Base-by-base conservation (phyloP, 1,140 invertebrate genomes). In the Temnothorax nylanderi region DNA sequence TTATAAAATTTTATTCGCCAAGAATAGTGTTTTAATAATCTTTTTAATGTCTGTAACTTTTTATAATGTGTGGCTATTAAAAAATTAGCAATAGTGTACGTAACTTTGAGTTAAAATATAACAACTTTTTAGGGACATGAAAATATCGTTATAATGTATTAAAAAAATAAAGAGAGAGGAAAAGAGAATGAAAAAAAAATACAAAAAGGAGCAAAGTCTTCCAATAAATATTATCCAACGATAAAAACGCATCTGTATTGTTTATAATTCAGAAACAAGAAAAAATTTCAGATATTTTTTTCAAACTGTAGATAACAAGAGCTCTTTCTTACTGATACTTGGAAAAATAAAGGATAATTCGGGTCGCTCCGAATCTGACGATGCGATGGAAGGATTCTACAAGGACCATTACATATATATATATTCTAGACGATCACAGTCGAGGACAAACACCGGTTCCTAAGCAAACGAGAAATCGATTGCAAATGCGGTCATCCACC, bases 401-500 rank as follows among this genome's bases (percentile, higher is more conserved):
- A 21, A 78, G 26, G 21, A 64, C 6, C 5, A 11, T 26, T 26
- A 26, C 1, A 26, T 26, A 26, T 26, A 26, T 26, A 26, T 26
- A 1, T 26, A n/a, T 37, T 78, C 1, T 13, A 69, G n/a, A n/a
- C n/a, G 47, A 64, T 64, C 58, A 80, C 8, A 62, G 34, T 69
- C 37, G 54, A n/a, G 37, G 37, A 65, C 13, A 32, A 65, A 13
- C 49, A 60, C 26, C 49, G 69, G 37, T 78, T 69, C 11, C 13
- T 44, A 18, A 37, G 41, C 21, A 72, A 51, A 80, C 34, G 54
- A 64, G 62, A 86, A 78, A 44, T 47, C 82, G 62, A 89, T 78
- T 81, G 86, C 89, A 92, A 90, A 91, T 90, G 90, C 74, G 89
- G 81, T 87, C 86, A 87, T 88, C 54, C 69, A 71, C 85, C 80